phyloP scores from a whole-genome alignment of 2,113 vertebrate species.

The Thalassarche chlororhynchos region DNA sequence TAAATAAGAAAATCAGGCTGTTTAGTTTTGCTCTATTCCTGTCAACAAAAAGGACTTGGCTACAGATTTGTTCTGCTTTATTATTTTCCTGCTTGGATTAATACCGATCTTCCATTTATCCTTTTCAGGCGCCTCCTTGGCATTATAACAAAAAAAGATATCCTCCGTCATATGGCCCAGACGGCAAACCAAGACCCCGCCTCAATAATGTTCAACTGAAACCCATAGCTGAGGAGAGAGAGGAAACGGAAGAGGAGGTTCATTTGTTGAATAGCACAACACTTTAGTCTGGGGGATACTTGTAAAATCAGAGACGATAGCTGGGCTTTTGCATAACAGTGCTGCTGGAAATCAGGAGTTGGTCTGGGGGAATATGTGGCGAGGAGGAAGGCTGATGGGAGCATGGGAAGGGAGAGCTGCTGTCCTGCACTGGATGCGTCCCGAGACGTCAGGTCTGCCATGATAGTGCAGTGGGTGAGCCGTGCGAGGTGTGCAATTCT shows the following conservation, averaged over 20 bases:
- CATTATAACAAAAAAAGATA: constrained; percentile 99
- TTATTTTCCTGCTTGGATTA: constrained; percentile 53
- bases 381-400: constrained; percentile 17
- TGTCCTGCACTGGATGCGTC: constrained; percentile 69
- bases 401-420: constrained; percentile 6
- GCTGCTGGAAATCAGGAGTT: constrained; percentile 64
- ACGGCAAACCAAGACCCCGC: constrained; percentile 98
- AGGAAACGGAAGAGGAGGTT: constrained; percentile 85
- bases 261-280: constrained; percentile 88
- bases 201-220: constrained; percentile 99
- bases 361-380: constrained; percentile 33
- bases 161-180: constrained; percentile 99
- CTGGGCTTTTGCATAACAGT: constrained; percentile 46
- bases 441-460: constrained; percentile 47
- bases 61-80: constrained; percentile 13
- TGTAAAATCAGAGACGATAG: constrained; percentile 40
- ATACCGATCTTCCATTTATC: constrained; percentile 64
- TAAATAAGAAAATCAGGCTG: constrained; percentile 63
- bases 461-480: constrained; percentile 64
- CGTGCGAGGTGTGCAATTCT: background rate
- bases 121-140: constrained; percentile 96
- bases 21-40: constrained; percentile 72
- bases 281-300: constrained; percentile 78
- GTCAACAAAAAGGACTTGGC: constrained; percentile 75
- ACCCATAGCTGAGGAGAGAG: constrained; percentile 79